Evolutionary conservation across 2,888 invertebrate species (phyloP), one percentile per base, ranked within the genome.

Genomic region (Eupithecia tripunctaria): DNA sequence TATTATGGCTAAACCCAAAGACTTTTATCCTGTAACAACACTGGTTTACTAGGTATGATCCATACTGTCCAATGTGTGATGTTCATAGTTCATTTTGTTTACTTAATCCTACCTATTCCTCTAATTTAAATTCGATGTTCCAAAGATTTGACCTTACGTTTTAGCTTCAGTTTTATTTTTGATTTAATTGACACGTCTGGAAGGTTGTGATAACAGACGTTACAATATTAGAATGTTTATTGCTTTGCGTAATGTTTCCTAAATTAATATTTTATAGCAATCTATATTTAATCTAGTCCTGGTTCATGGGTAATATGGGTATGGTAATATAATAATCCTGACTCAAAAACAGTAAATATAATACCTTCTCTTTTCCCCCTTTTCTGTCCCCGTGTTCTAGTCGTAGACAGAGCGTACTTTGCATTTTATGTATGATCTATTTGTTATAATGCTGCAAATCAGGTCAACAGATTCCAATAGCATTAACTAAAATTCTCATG

Each of bases 101-200:
- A 8, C 36, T 1, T 36, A 8, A 8, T 36, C 36, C 38, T 15
- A 15, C 27, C 59, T 59, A 59, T 27, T 21, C 6, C 59, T 25
- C 59, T 15, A 10, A 51, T 2, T 51, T n/a, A 10, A 21, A 51
- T n/a, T 7, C 15, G 7, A 18, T 29, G 15, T 29, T 29, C 29
- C 27, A 29, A 60, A 29, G 12, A 15, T 29, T 29, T 60, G 60
- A 18, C 60, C 56, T 72, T 87, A 82, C 81, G 71, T 81, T 85
- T 85, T 82, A 87, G 84, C 89, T 87, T 89, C 89, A 75, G 70
- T 75, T 80, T 79, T 86, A 87, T 87, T 84, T 88, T 83, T 82
- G 82, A 81, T 81, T 77, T 75, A 82, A 83, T 83, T 84, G 78
- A 82, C 78, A 79, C 80, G 81, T 81, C 76, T 75, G 71, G 78